A percentile compares a stretch with the other conserved stretches of the same genome.
Conservation (phyloP, 2,113 vertebrate species). For the Spea multiplicata region DNA sequence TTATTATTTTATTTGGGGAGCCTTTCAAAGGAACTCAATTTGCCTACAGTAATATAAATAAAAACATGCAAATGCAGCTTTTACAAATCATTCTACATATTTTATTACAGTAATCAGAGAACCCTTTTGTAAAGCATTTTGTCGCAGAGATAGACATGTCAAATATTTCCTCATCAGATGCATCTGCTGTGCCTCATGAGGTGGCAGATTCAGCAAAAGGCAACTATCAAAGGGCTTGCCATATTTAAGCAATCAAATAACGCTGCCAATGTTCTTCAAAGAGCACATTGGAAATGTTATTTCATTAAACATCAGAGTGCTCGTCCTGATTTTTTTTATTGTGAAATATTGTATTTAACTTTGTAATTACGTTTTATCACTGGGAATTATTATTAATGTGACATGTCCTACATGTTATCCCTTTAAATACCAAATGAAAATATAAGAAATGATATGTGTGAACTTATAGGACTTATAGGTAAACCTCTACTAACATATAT, state of each 20-base stretch:
- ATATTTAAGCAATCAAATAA: constrained; percentile 57
- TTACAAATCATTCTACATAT: background rate
- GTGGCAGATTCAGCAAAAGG: constrained; percentile 34
- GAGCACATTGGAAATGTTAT: constrained; percentile 53
- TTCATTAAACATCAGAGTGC: constrained; percentile 57
- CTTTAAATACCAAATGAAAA: too few relatives aligned
- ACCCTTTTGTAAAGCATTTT: constrained; percentile 1
- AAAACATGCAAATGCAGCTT: background rate
- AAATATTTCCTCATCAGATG: constrained; percentile 47
- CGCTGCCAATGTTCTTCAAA: constrained; percentile 61
- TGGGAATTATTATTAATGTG: constrained; percentile 58
- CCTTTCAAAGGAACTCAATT: too few relatives aligned
- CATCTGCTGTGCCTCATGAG: constrained; percentile 54
- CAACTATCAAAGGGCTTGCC: constrained; percentile 48
- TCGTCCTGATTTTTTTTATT: constrained; percentile 53
- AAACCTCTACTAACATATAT: too few relatives aligned
- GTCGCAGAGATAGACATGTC: background rate
- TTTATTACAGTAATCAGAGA: constrained; percentile 8
- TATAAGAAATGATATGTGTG: too few relatives aligned
- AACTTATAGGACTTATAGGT: too few relatives aligned
- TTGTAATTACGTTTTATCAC: constrained; percentile 56
- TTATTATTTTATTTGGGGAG: too few relatives aligned
- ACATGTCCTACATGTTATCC: constrained; percentile 51
- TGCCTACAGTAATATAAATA: background rate
- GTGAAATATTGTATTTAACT: constrained; percentile 59